These are phyloP conservation scores for Lepetodrilus schrolli DNA, from an alignment of 2,888 invertebrate species.

Conservation along the genomic window DNA sequence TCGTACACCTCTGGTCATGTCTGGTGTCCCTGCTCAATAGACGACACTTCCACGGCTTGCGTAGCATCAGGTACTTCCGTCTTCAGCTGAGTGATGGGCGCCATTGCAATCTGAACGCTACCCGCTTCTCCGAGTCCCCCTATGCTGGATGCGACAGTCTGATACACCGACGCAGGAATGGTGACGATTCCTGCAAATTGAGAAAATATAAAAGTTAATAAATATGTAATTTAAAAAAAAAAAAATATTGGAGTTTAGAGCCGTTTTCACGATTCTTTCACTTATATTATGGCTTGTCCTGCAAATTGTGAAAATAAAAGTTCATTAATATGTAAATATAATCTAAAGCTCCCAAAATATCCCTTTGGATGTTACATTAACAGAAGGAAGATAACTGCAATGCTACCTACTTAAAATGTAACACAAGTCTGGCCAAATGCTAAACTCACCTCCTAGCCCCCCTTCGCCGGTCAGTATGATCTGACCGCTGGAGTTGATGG, in stretches of 20 bases:
- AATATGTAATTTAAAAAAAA: neutral
- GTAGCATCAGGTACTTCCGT: slow-evolving; percentile 65
- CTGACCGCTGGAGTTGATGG: slow-evolving; percentile 90
- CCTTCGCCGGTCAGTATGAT: slow-evolving; percentile 92
- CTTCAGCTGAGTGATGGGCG: slow-evolving; percentile 50
- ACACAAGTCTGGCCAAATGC: no score
- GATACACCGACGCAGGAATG: slow-evolving; percentile 96
- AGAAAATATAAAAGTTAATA: neutral
- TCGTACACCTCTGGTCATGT: neutral
- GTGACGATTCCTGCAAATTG: slow-evolving; percentile 91
- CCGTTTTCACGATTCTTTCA: no score
- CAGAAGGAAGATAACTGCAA: no score
- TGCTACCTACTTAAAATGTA: no score
- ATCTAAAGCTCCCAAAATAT: no score
- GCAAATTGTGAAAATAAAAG: neutral
- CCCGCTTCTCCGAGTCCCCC: slow-evolving; percentile 37
- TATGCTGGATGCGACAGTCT: slow-evolving; percentile 87
- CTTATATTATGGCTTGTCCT: no score
- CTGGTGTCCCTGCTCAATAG: slow-evolving; percentile 47
- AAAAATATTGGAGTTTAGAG: no score
- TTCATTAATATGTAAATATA: neutral
- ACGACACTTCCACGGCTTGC: slow-evolving; percentile 68
- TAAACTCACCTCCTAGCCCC: slow-evolving; percentile 53
- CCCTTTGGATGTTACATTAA: no score
- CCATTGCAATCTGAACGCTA: slow-evolving; percentile 68